phyloP scores from a whole-genome alignment of 2,888 invertebrate species.

The Parelbella ahira region DNA sequence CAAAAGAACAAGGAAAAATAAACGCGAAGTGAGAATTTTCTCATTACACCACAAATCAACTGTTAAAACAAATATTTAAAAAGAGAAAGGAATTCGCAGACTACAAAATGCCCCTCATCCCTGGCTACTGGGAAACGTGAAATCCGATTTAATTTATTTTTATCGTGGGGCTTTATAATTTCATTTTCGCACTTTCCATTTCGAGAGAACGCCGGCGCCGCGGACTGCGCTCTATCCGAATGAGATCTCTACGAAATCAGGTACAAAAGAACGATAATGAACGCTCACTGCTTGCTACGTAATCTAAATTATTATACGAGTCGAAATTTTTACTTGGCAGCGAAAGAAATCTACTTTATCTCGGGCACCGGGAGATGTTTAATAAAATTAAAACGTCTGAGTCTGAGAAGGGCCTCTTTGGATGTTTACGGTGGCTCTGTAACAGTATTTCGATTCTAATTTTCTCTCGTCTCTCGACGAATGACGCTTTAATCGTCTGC shows the following conservation, averaged over 20 bases:
- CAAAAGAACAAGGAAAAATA: constrained; percentile 43
- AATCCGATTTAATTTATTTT: constrained; percentile 82
- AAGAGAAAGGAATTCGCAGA: constrained; percentile 73
- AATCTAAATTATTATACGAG: constrained; percentile 80
- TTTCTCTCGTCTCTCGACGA: constrained; percentile 44
- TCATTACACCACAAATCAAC: constrained; percentile 78
- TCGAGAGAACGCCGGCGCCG: constrained; percentile 73
- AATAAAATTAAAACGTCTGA: constrained; percentile 77
- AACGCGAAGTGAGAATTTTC: constrained; percentile 71
- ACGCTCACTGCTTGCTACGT: constrained; percentile 79
- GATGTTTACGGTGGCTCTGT: constrained; percentile 61
- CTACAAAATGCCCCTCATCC: constrained; percentile 73
- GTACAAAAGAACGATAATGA: constrained; percentile 81
- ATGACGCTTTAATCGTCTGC: constrained; percentile 45
- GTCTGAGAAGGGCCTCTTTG: constrained; percentile 57
- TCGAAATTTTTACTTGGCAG: constrained; percentile 76
- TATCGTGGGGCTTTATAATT: constrained; percentile 80
- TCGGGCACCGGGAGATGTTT: constrained; percentile 68
- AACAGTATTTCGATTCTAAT: constrained; percentile 66
- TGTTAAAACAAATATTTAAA: constrained; percentile 78
- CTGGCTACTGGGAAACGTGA: constrained; percentile 75
- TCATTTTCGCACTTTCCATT: constrained; percentile 81
- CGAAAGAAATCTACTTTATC: constrained; percentile 79
- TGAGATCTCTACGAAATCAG: constrained; percentile 78
- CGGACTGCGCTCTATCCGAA: constrained; percentile 78